Base-by-base conservation (phyloP, 2,113 vertebrate species). In the Picathartes gymnocephalus region DNA sequence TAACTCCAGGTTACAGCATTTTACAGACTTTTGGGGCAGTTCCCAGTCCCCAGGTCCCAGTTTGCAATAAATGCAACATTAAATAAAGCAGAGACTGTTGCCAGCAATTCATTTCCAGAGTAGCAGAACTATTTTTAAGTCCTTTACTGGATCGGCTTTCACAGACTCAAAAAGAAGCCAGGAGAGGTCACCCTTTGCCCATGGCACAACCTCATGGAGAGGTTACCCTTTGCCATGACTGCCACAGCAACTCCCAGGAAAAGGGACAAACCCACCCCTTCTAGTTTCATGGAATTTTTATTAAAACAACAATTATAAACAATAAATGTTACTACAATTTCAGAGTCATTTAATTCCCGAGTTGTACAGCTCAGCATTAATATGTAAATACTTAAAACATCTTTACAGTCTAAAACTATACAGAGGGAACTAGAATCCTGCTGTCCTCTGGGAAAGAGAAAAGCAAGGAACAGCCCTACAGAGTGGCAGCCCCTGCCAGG, bases 271-370 rank as follows among this genome's bases (percentile, higher is more conserved):
- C 28, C 11, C 54, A n/a, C 83, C 35, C 61, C 28, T 21, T 66
- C 51, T 15, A 21, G 56, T 96, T 97, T 90, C 73, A 76, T 28
- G 77, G 92, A 96, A 81, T 76, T 97, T 97, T 50, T 40, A 39
- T 61, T 40, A 40, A 66, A 66, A 66, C 45, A 65, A 48, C n/a
- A n/a, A 17, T n/a, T 51, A 28, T 10, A 51, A 42, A 42, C 37
- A n/a, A n/a, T 51, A 62, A 35, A 25, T 16, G 23, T 62, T 62
- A 27, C 37, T 51, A 28, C 23, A 50, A 12, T 50, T 61, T 25
- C 9, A 19, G 45, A 62, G 37, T 40, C 6, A 27, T 33, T 78
- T 51, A 25, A 62, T 51, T 28, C 13, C 30, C 21, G 35, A 51
- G 13, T 51, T 62, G 51, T 33, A 40, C 44, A 40, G 45, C 16